Evolutionary conservation across 1,140 invertebrate species (phyloP).

Genomic region (Ceratina calcarata): DNA sequence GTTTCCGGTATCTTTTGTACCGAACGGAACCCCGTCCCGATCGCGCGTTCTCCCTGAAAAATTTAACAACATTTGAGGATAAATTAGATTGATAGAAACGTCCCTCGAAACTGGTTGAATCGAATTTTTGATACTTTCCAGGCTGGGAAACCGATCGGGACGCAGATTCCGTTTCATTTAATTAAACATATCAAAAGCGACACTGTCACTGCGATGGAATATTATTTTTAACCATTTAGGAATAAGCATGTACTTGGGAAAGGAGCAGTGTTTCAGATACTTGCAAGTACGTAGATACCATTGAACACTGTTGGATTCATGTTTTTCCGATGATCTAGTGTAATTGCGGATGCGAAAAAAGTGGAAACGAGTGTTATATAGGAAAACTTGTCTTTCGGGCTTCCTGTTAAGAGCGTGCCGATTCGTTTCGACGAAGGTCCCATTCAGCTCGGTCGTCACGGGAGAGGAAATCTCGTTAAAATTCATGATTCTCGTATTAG

Average conservation of each 20-base stretch:
- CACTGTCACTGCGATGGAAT: background rate
- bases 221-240: slow-evolving; percentile 56
- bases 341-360: slow-evolving; percentile 58
- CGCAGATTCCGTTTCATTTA: slow-evolving; percentile 12
- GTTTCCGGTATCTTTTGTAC: slow-evolving; percentile 32
- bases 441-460: slow-evolving; percentile 28
- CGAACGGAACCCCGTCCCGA: slow-evolving; percentile 1
- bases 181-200: slow-evolving; percentile 60
- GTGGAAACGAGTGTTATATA: slow-evolving; percentile 33
- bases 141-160: background rate
- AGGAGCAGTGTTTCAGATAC: slow-evolving; percentile 33
- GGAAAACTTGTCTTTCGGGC: slow-evolving; percentile 56
- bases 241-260: slow-evolving; percentile 33
- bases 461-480: slow-evolving; percentile 1
- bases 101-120: background rate
- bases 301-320: slow-evolving; percentile 62
- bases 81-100: background rate
- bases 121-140: slow-evolving; percentile 9
- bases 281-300: slow-evolving; percentile 49
- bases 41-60: background rate
- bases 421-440: slow-evolving; percentile 42
- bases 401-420: slow-evolving; percentile 54
- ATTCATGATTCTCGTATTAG: background rate
- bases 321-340: slow-evolving; percentile 44
- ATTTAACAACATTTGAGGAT: background rate